Evolutionary conservation across 30 jellyfish, hydroid and myxozoan genomes (phyloP).

Genomic region (Hydractinia echinata): DNA sequence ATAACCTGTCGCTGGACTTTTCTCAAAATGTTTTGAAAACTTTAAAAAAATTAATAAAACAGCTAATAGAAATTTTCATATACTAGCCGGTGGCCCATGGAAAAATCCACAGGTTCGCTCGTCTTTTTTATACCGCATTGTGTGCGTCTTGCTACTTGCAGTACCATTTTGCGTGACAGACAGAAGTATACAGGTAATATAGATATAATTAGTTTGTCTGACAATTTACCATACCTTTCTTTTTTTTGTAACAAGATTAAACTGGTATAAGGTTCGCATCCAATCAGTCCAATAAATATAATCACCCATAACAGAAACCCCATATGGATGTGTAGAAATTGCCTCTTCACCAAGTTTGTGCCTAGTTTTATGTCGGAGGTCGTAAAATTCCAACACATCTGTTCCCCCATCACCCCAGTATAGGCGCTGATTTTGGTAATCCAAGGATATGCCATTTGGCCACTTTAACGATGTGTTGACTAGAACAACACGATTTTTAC

Average conservation of each 20-base stretch:
- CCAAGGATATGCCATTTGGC: slow-evolving; percentile 95
- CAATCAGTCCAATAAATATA: slow-evolving; percentile 93
- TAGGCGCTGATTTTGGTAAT: slow-evolving; percentile 37
- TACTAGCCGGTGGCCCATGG: no score
- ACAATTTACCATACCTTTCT: background rate
- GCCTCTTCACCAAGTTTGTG: slow-evolving; percentile 38
- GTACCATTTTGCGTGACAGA: no score
- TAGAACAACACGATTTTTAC: slow-evolving; percentile 50
- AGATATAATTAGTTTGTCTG: no score
- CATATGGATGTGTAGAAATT: slow-evolving; percentile 60
- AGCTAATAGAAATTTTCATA: no score
- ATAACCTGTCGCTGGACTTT: no score
- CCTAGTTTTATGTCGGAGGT: slow-evolving; percentile 41
- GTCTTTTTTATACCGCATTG: no score
- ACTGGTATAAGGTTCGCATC: slow-evolving; percentile 42
- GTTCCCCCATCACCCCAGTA: slow-evolving; percentile 76
- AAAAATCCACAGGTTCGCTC: no score
- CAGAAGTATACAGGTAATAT: no score
- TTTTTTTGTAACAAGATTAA: slow-evolving; percentile 10
- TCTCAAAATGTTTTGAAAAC: no score
- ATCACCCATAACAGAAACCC: slow-evolving; percentile 65
- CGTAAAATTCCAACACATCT: slow-evolving; percentile 49
- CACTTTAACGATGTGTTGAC: slow-evolving; percentile 36
- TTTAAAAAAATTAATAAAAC: no score
- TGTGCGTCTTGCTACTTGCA: no score